phyloP scores from a whole-genome alignment of 2,888 invertebrate species.

The Megamerina dolium region DNA sequence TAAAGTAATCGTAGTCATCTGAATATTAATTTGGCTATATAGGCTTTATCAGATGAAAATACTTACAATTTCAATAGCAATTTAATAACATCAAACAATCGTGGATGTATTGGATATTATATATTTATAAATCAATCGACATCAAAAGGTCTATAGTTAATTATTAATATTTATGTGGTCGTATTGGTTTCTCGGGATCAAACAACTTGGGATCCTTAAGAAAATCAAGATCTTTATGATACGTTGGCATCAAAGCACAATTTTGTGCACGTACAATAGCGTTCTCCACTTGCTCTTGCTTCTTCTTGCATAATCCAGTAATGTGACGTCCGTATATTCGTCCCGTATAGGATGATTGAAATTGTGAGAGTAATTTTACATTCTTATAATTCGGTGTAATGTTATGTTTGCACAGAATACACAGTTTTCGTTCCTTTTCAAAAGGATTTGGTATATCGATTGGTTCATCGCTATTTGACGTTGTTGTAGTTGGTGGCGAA shows the following conservation, averaged over 20 bases:
- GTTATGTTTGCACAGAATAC: slow-evolving; percentile 76
- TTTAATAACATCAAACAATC: no score
- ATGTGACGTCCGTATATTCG: slow-evolving; percentile 86
- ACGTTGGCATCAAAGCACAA: slow-evolving; percentile 76
- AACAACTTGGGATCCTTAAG: slow-evolving; percentile 84
- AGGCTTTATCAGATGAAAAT: no score
- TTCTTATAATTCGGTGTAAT: slow-evolving; percentile 90
- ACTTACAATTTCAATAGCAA: no score
- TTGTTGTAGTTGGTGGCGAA: background rate
- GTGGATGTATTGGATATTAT: no score
- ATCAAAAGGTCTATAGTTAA: no score
- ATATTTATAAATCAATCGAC: no score
- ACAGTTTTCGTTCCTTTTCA: slow-evolving; percentile 62
- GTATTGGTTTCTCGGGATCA: slow-evolving; percentile 77
- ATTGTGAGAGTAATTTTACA: slow-evolving; percentile 83
- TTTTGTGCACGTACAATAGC: slow-evolving; percentile 72
- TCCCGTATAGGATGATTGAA: slow-evolving; percentile 93
- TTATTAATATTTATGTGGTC: slow-evolving; percentile 72
- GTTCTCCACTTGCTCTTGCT: slow-evolving; percentile 67
- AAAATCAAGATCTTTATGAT: slow-evolving; percentile 73
- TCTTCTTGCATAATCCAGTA: slow-evolving; percentile 82
- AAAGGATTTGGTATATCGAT: slow-evolving; percentile 73
- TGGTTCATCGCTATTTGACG: slow-evolving; percentile 35
- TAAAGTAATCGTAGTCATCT: no score
- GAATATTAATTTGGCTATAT: no score